phyloP scores from a whole-genome alignment of 2,888 invertebrate genomes.

The Diplazon laetatorius region DNA sequence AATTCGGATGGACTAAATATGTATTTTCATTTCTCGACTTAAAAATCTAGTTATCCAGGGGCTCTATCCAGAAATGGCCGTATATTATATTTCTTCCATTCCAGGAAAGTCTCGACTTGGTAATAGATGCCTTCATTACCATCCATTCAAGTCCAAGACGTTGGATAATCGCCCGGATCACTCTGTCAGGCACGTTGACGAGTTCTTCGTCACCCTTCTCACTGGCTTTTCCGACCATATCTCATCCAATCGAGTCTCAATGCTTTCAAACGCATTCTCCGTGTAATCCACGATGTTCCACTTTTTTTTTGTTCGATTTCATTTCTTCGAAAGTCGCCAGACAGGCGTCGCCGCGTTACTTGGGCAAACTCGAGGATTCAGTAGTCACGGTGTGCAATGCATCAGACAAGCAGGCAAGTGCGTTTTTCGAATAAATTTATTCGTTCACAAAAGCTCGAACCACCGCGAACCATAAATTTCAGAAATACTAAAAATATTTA shows the following conservation, averaged over 20 bases:
- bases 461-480: no score
- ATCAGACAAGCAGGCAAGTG: background rate
- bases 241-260: constrained; percentile 1
- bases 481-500: no score
- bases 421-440: background rate
- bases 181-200: constrained; percentile 31
- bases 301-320: background rate
- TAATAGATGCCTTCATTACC: constrained; percentile 26
- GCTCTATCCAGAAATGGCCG: constrained; percentile 15
- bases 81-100: constrained; percentile 15
- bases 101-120: background rate
- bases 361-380: background rate
- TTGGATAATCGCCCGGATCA: constrained; percentile 41
- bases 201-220: constrained; percentile 17
- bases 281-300: background rate
- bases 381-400: constrained; percentile 3
- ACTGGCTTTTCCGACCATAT: background rate
- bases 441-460: background rate
- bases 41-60: constrained; percentile 30
- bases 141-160: background rate
- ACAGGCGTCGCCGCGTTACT: background rate
- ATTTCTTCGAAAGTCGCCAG: background rate
- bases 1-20: no score
- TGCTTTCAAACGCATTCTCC: background rate
- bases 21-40: no score